Evolutionary conservation across 2,113 vertebrate genomes (phyloP).

Genomic region (Sapayoa aenigma): DNA sequence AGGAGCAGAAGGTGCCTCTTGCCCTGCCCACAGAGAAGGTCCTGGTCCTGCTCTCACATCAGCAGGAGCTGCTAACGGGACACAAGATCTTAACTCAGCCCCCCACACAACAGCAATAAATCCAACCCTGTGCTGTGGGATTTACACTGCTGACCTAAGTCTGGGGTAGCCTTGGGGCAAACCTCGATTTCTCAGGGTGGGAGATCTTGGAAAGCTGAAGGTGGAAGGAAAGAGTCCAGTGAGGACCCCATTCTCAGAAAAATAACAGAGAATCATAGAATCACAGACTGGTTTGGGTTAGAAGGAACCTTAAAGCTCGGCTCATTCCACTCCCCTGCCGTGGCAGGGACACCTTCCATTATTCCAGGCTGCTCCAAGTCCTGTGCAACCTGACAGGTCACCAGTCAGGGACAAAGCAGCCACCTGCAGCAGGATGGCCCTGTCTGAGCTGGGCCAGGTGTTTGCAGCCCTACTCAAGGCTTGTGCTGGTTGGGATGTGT

Average conservation of each 20-base stretch:
- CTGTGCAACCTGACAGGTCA: neutral
- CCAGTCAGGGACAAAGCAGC: neutral
- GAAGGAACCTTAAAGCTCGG: neutral
- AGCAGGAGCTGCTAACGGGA: neutral
- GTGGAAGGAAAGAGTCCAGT: neutral
- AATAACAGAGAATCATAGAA: neutral
- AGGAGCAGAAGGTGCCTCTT: neutral
- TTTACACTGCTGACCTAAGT: neutral
- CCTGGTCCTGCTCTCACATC: neutral
- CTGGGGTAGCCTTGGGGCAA: neutral
- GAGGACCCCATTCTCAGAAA: neutral
- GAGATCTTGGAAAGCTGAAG: neutral
- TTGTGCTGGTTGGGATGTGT: neutral
- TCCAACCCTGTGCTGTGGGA: neutral
- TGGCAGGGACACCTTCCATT: neutral
- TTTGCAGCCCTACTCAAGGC: neutral
- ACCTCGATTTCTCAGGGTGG: neutral
- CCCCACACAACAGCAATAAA: neutral
- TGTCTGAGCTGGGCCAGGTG: neutral
- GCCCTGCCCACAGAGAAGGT: neutral
- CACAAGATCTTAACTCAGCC: neutral
- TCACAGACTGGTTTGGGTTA: neutral
- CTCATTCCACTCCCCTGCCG: neutral
- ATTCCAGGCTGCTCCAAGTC: neutral
- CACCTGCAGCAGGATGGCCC: neutral